Percentiles rank a stretch among this genome's conserved stretches.
These are phyloP conservation scores for Gulo gulo DNA, from an alignment of 2,113 vertebrate species.

Conservation along the genomic window DNA sequence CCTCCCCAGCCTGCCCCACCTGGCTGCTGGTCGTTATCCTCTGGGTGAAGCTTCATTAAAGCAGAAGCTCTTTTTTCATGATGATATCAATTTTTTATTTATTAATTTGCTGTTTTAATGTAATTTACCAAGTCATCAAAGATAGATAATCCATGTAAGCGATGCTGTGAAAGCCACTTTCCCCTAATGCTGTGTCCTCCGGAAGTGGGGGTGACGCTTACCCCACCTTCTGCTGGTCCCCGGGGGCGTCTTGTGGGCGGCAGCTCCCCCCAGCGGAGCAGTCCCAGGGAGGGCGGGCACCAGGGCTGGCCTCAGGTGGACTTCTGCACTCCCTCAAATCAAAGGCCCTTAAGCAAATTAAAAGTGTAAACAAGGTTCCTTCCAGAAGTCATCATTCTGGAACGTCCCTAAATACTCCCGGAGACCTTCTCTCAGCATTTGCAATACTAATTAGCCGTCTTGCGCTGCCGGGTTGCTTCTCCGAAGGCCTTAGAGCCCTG, in stretches of 20 bases:
- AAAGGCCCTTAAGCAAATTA: not conserved
- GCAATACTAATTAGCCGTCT: not conserved
- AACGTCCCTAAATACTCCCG: not conserved
- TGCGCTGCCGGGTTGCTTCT: not conserved
- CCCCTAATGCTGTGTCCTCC: not conserved
- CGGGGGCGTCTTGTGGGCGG: rapidly evolving
- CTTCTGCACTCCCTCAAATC: not conserved
- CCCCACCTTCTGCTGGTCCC: rapidly evolving
- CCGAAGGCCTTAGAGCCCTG: not conserved
- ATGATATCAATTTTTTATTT: slow-evolving; percentile 19
- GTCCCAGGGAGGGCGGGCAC: not conserved
- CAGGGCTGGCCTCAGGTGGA: not conserved
- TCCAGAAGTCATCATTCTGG: not conserved
- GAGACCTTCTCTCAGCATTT: not conserved
- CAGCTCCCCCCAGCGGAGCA: not conserved
- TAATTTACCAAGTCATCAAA: slow-evolving; percentile 19
- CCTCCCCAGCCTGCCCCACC: no score
- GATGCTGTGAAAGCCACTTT: not conserved
- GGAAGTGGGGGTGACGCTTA: rapidly evolving
- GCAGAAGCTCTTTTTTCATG: slow-evolving; percentile 6
- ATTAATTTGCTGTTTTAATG: not conserved
- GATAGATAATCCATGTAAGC: not conserved
- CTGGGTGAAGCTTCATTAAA: not conserved
- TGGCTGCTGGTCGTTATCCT: not conserved
- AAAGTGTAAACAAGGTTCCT: not conserved